Base-by-base conservation (phyloP, 2,888 invertebrate genomes). In the Thecophora atra region DNA sequence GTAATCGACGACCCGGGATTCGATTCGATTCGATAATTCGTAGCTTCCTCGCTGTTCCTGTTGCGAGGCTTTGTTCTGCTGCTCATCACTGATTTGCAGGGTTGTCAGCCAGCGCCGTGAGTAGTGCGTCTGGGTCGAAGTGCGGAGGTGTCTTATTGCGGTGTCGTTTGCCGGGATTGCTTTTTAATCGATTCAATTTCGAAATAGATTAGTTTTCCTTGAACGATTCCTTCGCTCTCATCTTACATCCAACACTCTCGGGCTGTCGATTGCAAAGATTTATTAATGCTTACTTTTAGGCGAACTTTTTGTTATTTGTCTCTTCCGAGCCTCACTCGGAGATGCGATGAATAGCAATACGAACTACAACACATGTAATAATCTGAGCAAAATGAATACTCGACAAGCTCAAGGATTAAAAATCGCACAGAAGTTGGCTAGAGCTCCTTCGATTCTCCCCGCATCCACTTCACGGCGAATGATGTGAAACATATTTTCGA, bases 101-200 rank as follows among this genome's bases (percentile, higher is more conserved):
- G 24, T 60, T 70, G 54, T 44, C 66, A 56, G 44, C 26, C 58
- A 19, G 6, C 42, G 17, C 47, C 60, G 28, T 56, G 62, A 70
- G 70, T 37, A 56, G 64, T 68, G 44, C 24, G 60, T 11, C 21
- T 11, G 8, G 17, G 26, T 52, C 28, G 51, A 60, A 26, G 51
- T 52, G 21, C 6, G 21, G 51, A 51, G 83, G 83, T 84, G 83
- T 82, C 81, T 81, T 78, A 80, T 77, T 76, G 79, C 66, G 69
- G 80, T 77, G 79, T 82, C 80, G 79, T 79, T 82, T 76, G 77
- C 77, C 82, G 78, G 81, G 82, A 85, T 85, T 85, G 86, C 85
- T 84, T 85, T 85, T 84, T 85, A 85, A 85, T 85, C 85, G 85
- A 84, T 85, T 85, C 85, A 84, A 85, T 85, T 85, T 85, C 82